Base-by-base conservation (phyloP, 92 coral and sea anemone species). In the Meandrina meandrites region DNA sequence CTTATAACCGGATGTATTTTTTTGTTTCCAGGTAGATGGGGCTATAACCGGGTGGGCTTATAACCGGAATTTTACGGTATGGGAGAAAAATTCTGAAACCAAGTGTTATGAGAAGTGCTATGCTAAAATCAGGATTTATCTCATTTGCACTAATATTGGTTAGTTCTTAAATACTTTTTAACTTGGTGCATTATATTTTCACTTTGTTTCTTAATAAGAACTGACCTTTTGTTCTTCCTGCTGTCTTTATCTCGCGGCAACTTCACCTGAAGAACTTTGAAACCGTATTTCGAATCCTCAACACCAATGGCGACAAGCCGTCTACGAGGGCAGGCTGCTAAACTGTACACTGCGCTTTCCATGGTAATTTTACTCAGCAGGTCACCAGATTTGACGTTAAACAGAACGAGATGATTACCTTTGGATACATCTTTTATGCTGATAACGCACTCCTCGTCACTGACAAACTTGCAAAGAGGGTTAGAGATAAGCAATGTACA, bases 381-480 rank as follows among this genome's bases (percentile, higher is more conserved):
- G n/a, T 79, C 71, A 79, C 71, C 71, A 54, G 83, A 35, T 10
- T 79, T 79, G 31, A 79, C 54, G 10, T 79, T 60, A 14, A 31
- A 79, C 50, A 79, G 13, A 15, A 21, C 53, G 58, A 79, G 72
- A 79, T 1, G 24, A 36, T 3, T 10, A 60, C 21, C 51, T 9
- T 0, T 35, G 19, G 8, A 7, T 6, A 5, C 13, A 57, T 60
- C 66, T 8, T 10, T 0, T 3, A 17, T 1, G 83, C 4, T 15
- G 1, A 57, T 14, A 57, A 79, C 32, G 72, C 53, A 79, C 30
- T 79, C 83, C 72, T 58, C 72, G 53, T 79, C 32, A 57, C 83
- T 79, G 17, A 79, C 19, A 79, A 79, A 79, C 72, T 32, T 47
- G 27, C 34, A n/a, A n/a, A n/a, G n/a, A n/a, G n/a, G n/a, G n/a